Percentiles rank a stretch among this genome's conserved stretches.
Conservation (phyloP, 2,797 vertebrate genomes). For the Hypotaenidia philippensis region DNA sequence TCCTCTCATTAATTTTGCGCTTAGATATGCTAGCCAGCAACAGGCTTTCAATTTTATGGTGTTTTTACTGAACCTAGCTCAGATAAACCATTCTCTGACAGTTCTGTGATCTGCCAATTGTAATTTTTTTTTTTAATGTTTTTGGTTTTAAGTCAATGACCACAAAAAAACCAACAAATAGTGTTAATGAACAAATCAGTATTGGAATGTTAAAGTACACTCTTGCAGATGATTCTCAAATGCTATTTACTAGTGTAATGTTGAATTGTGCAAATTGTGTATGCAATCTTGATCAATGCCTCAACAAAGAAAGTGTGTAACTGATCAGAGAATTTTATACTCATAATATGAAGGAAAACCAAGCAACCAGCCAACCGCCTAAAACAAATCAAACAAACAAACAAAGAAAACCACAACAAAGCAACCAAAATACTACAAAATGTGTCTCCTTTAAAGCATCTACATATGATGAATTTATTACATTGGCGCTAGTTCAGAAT, state of each 20-base stretch:
- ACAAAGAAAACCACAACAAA: not conserved
- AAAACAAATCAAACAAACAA: rapidly evolving
- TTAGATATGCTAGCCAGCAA: not conserved
- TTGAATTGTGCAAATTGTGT: not conserved
- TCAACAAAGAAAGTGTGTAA: not conserved
- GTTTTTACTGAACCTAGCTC: not conserved
- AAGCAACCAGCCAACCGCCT: too few species aligned
- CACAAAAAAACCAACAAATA: not conserved
- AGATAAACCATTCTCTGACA: not conserved
- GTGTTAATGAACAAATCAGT: not conserved
- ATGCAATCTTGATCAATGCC: not conserved
- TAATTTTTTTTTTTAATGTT: not conserved
- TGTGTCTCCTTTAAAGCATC: rapidly evolving
- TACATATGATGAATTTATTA: not conserved
- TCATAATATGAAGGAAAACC: not conserved
- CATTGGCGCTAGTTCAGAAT: not conserved
- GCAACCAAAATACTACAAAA: not conserved
- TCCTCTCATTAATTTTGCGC: not conserved
- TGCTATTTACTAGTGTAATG: not conserved
- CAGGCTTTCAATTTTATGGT: not conserved
- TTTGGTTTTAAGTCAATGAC: not conserved
- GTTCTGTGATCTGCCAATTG: not conserved
- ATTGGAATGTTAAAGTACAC: not conserved
- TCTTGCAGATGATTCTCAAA: not conserved
- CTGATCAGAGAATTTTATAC: not conserved